Conservation (phyloP, 2,113 vertebrate species). For the Myodes glareolus region DNA sequence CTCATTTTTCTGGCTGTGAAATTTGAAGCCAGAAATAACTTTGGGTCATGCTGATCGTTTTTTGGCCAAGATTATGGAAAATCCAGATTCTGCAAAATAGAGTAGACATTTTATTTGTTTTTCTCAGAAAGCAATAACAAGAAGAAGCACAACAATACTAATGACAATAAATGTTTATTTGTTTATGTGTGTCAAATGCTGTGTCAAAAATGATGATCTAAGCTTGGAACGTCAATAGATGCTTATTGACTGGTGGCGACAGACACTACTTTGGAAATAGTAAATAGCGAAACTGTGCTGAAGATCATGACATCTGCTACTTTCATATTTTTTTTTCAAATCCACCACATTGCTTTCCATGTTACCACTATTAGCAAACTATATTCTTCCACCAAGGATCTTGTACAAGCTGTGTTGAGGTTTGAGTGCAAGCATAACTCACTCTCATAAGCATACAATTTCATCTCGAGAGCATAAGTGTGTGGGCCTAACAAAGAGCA, state of each 20-base stretch:
- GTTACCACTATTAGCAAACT: neutral
- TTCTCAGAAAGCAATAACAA: neutral
- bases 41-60: neutral
- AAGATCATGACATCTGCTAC: neutral
- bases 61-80: neutral
- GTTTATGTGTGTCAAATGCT: neutral
- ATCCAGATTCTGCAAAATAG: neutral
- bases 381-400: neutral
- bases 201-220: neutral
- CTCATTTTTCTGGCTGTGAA: slow-evolving; percentile 55
- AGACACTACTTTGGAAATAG: neutral
- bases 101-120: neutral
- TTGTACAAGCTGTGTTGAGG: neutral
- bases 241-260: neutral
- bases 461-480: neutral
- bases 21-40: slow-evolving; percentile 30
- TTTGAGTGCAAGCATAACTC: neutral
- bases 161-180: neutral
- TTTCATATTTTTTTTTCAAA: neutral
- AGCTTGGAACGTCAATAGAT: neutral
- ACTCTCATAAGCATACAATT: neutral
- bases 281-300: neutral
- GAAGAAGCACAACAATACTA: neutral
- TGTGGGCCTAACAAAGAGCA: neutral
- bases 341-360: neutral